phyloP scores from a whole-genome alignment of 2,797 vertebrate genomes.

The Triplophysa bombifrons region DNA sequence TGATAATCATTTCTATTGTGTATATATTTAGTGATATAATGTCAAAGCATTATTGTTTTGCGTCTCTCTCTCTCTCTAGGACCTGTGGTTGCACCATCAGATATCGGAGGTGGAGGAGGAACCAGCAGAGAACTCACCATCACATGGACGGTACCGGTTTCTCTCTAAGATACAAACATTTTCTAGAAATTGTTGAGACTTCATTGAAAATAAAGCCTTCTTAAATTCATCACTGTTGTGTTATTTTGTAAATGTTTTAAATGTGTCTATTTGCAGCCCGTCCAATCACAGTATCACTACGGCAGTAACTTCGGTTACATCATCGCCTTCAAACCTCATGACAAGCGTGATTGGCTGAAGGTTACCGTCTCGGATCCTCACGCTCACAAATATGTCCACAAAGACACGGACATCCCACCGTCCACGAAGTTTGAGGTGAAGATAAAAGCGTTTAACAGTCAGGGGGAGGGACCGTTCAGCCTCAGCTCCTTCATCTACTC shows the following conservation, averaged over 20 bases:
- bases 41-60: too few species aligned
- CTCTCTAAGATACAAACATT: too few species aligned
- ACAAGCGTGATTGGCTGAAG: conserved; percentile 84
- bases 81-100: conserved; percentile 94
- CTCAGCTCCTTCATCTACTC: conserved; percentile 84
- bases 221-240: not conserved
- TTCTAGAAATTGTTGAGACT: too few species aligned
- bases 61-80: conserved; percentile 69
- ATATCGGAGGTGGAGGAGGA: conserved; percentile 91
- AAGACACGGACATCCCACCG: conserved; percentile 84
- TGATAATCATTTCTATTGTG: not conserved
- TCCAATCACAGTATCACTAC: conserved; percentile 91
- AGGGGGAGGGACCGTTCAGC: conserved; percentile 93
- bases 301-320: conserved; percentile 94
- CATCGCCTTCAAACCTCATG: conserved; percentile 88
- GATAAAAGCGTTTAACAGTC: conserved; percentile 91
- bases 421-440: conserved; percentile 89
- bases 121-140: conserved; percentile 91
- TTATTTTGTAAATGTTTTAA: too few species aligned
- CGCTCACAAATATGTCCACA: conserved; percentile 87
- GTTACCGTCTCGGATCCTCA: conserved; percentile 87
- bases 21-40: too few species aligned
- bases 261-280: conserved; percentile 77
- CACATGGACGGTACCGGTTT: conserved; percentile 89
- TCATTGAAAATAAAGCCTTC: not conserved